Evolutionary conservation across 1,140 invertebrate species (phyloP).

Genomic region (Pseudomyrmex sp.): DNA sequence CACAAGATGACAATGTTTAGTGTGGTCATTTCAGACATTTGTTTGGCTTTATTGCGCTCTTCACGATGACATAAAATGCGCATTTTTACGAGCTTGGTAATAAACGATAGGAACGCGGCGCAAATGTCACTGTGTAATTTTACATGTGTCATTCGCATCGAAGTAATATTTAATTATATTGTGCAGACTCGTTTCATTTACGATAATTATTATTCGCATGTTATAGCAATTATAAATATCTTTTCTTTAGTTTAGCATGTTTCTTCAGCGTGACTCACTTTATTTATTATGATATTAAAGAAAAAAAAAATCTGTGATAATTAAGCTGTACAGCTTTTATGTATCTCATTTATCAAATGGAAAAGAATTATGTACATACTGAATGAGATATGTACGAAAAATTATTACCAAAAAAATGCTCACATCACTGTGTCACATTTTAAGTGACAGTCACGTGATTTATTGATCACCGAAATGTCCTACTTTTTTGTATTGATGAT

Average conservation of each 20-base stretch:
- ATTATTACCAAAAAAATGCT: not conserved
- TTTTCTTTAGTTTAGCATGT: too few species aligned
- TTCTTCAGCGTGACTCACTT: too few species aligned
- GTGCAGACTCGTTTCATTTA: not conserved
- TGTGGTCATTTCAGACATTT: not conserved
- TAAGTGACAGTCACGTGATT: conserved; percentile 28
- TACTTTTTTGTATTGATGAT: conserved; percentile 12
- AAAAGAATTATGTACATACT: not conserved
- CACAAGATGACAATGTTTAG: not conserved
- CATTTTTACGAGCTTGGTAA: conserved; percentile 35
- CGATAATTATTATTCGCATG: not conserved
- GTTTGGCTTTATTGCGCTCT: not conserved
- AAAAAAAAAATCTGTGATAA: not conserved
- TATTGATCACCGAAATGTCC: conserved; percentile 45
- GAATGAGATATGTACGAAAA: too few species aligned
- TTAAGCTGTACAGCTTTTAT: too few species aligned
- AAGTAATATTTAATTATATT: conserved; percentile 9
- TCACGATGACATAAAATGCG: conserved; percentile 6
- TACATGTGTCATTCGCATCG: not conserved
- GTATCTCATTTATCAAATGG: not conserved
- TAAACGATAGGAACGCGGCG: not conserved
- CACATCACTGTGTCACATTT: conserved; percentile 1
- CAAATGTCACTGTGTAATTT: conserved; percentile 30
- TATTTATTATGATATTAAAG: not conserved
- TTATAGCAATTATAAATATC: too few species aligned